Base-by-base conservation (phyloP, 2,888 invertebrate genomes). In the Anthrax anthrax region DNA sequence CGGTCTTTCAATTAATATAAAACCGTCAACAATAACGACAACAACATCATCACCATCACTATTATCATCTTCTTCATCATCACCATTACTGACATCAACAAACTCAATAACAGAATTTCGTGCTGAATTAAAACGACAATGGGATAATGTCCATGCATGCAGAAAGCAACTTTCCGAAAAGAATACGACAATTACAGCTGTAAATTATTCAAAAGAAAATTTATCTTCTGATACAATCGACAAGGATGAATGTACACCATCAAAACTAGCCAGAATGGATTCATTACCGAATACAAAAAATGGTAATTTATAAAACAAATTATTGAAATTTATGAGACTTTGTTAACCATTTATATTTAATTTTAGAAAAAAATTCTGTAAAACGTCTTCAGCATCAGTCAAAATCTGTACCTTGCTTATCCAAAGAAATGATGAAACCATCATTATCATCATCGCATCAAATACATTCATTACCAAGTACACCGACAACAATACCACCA, bases 401-500 rank as follows among this genome's bases (percentile, higher is more conserved):
- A 47, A 55, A 56, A 51, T 59, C 58, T 48, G 52, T 58, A 45
- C 56, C 57, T 36, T 50, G 50, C 41, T 40, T 48, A 46, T 47
- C 47, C 45, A 50, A 50, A 50, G 48, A 48, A 37, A 38, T 32
- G 37, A 43, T 44, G 23, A 23, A 23, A 23, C 3, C n/a, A 36
- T 32, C 36, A 42, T 17, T 32, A 34, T 18, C 36, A 42, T 32
- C 34, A 16, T 18, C 38, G n/a, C 32, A 39, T n/a, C 8, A 16
- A 37, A 18, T 18, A 43, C 19, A 18, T n/a, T 36, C 37, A 23
- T 19, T 36, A 10, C 3, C 29, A 32, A 12, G 10, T 1, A 2
- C 12, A 32, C 29, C 49, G 23, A 53, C 54, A 54, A 59, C 60
- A 58, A 62, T 64, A 57, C 65, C 62, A 54, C 60, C 64, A 51